phyloP scores from a whole-genome alignment of 2,113 vertebrate species.

The Phrynocephalus versicolor region DNA sequence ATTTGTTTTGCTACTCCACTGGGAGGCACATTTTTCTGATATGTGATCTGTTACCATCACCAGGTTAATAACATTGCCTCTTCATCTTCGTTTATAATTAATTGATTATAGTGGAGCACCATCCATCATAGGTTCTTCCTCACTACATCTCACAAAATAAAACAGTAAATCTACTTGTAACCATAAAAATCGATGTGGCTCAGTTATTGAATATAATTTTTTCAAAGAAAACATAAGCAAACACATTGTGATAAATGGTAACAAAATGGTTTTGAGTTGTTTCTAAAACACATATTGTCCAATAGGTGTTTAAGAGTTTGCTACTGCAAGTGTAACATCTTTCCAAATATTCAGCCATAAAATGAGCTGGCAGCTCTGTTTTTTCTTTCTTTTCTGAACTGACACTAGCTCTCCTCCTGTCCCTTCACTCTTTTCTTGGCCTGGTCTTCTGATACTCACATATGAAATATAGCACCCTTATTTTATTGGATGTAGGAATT shows the following conservation, averaged over 20 bases:
- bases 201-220: slow-evolving; percentile 31
- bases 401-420: background rate
- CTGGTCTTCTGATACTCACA: background rate
- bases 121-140: slow-evolving; percentile 51
- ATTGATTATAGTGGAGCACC: slow-evolving; percentile 46
- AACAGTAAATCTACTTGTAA: slow-evolving; percentile 45
- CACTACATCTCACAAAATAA: slow-evolving; percentile 38
- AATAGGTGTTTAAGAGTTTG: slow-evolving; percentile 37
- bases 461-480: background rate
- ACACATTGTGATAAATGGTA: slow-evolving; percentile 31
- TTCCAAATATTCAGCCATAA: background rate
- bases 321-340: slow-evolving; percentile 7
- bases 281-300: background rate
- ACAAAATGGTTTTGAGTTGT: slow-evolving; percentile 11
- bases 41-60: slow-evolving; percentile 42
- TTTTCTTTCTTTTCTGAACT: background rate
- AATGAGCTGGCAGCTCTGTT: background rate
- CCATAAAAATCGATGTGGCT: slow-evolving; percentile 59
- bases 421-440: background rate
- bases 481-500: background rate
- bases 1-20: slow-evolving; percentile 41
- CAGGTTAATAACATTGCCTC: slow-evolving; percentile 34
- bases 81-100: slow-evolving; percentile 58
- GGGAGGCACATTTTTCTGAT: slow-evolving; percentile 33
- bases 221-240: slow-evolving; percentile 20